Base-by-base conservation (phyloP, 2,113 vertebrate genomes). In the Rhombomys opimus region DNA sequence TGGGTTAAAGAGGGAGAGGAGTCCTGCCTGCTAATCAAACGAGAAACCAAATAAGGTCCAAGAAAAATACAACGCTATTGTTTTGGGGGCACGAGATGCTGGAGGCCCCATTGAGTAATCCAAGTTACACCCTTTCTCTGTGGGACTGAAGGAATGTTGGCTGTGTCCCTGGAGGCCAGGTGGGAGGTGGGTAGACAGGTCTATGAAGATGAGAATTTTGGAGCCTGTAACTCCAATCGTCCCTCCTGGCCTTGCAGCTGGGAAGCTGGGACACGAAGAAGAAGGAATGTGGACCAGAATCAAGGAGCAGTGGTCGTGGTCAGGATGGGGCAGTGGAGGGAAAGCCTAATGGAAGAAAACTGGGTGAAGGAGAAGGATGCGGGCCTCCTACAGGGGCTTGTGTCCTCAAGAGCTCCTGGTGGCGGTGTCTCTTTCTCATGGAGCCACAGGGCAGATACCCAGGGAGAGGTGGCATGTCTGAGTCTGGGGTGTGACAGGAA, bases 101-200 rank as follows among this genome's bases (percentile, higher is more conserved):
- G 78, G 94, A 97, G 97, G 97, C 97, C 95, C 81, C 89, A 68
- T 98, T 97, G 98, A 98, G 97, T 96, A 91, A 97, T 95, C 78
- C 57, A 50, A 93, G 97, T 93, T 98, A 95, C 97, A 95, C 96
- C 98, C 97, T 75, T 25, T 82, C 90, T 93, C 92, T 75, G 54
- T 90, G 97, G 96, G 93, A 91, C 50, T 81, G 46, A 65, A 97
- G 97, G 98, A 96, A 97, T 76, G 97, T 97, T 96, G 97, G 97
- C 97, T 97, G 95, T 77, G 82, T 93, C 12, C 54, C 93, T 59
- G 92, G 89, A 89, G 65, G 23, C 5, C 77, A 98, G 82, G 98
- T 97, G 98, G 98, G 97, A 96, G 98, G 95, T 90, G 97, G 96
- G 97, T 81, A 98, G 95, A 90, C 94, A 90, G 98, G 93, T 96